A percentile compares a stretch with the other conserved stretches of the same genome.
Conservation (phyloP, 2,888 invertebrate species). For the Cistogaster globosa region DNA sequence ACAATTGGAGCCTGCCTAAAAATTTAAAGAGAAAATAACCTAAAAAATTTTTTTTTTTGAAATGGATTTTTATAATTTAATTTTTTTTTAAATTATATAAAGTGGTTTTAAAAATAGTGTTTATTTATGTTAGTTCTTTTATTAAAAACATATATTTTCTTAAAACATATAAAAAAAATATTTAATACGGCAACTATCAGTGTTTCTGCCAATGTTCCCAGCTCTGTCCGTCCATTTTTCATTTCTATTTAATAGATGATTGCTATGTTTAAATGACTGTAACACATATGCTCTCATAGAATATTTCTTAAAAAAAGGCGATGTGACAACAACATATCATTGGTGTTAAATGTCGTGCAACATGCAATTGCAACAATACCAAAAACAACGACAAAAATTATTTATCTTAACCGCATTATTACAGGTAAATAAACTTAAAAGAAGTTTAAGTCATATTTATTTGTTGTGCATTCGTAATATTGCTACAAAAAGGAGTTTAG, state of each 20-base stretch:
- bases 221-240: background rate
- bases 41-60: too few species aligned
- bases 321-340: slow-evolving; percentile 68
- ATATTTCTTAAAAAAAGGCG: slow-evolving; percentile 46
- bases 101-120: too few species aligned
- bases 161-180: too few species aligned
- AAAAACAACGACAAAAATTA: background rate
- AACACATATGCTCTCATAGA: slow-evolving; percentile 27
- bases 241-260: slow-evolving; percentile 46
- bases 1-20: too few species aligned
- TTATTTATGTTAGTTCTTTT: too few species aligned
- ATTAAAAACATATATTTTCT: too few species aligned
- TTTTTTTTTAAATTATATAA: too few species aligned
- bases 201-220: background rate
- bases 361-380: slow-evolving; percentile 60
- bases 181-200: background rate
- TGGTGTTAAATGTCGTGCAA: slow-evolving; percentile 68
- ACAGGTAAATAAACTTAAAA: slow-evolving; percentile 7
- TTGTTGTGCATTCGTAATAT: slow-evolving; percentile 17
- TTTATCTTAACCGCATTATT: background rate
- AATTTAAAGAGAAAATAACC: too few species aligned
- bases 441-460: slow-evolving; percentile 40
- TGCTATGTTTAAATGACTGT: slow-evolving; percentile 45
- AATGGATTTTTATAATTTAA: too few species aligned
- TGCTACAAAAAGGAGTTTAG: slow-evolving; percentile 25